A percentile compares a stretch with the other conserved stretches of the same genome.
These are phyloP conservation scores for Sesia apiformis DNA, from an alignment of 2,888 invertebrate genomes.

Conservation along the genomic window DNA sequence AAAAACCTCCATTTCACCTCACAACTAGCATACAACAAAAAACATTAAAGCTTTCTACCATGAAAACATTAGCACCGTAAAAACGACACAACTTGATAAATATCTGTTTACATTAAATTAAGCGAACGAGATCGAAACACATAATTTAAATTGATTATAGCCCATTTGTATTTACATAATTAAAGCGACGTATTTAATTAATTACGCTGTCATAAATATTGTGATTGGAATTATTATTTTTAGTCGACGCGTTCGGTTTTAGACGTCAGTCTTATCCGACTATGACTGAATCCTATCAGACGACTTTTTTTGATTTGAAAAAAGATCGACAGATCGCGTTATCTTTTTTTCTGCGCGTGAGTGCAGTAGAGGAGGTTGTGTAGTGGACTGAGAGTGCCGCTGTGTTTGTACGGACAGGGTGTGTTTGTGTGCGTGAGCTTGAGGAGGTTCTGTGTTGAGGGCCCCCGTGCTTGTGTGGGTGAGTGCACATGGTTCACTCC, in stretches of 20 bases:
- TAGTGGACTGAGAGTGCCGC: conserved; percentile 67
- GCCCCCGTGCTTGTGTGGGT: conserved; percentile 44
- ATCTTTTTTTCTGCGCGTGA: conserved; percentile 73
- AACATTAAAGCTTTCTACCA: conserved; percentile 34
- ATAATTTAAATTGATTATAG: conserved; percentile 66
- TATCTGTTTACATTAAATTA: conserved; percentile 68
- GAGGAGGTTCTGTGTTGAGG: conserved; percentile 51
- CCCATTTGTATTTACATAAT: conserved; percentile 69
- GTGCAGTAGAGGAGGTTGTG: conserved; percentile 72
- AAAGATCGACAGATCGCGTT: conserved; percentile 71
- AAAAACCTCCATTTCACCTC: conserved; percentile 31
- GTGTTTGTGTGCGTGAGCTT: conserved; percentile 31
- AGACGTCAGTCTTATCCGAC: conserved; percentile 58
- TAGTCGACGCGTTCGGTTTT: conserved; percentile 54
- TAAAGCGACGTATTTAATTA: conserved; percentile 68
- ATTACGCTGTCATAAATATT: conserved; percentile 65
- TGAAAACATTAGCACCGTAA: conserved; percentile 44
- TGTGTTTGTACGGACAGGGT: conserved; percentile 60
- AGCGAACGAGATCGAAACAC: conserved; percentile 55
- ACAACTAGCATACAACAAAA: conserved; percentile 31
- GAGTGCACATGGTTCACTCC: conserved; percentile 61
- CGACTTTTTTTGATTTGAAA: conserved; percentile 60
- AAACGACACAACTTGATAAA: conserved; percentile 61
- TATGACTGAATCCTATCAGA: conserved; percentile 50
- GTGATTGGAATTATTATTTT: conserved; percentile 42